Conservation (phyloP, 2,113 vertebrate genomes). For the Antennarius striatus region DNA sequence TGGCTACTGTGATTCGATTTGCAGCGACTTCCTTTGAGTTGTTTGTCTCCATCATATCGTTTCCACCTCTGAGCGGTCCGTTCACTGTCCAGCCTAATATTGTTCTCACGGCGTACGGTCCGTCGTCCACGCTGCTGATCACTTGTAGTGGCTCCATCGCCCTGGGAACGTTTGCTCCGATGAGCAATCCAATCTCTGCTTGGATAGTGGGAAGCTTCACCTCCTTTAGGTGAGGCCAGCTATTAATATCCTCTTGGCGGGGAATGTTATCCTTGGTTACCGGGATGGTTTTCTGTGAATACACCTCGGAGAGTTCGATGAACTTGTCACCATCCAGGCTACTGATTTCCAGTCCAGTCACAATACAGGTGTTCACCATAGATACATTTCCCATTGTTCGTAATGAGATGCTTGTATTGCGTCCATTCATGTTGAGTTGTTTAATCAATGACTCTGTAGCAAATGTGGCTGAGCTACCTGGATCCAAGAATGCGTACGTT, state of each 20-base stretch:
- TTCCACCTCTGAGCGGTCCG: conserved; percentile 37
- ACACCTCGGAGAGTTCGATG: conserved; percentile 32
- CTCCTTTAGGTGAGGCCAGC: conserved; percentile 32
- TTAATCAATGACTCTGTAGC: conserved; percentile 29
- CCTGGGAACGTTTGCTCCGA: conserved; percentile 25
- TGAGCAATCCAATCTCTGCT: conserved; percentile 32
- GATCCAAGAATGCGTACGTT: conserved; percentile 32
- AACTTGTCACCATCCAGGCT: conserved; percentile 29
- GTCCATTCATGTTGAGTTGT: conserved; percentile 27
- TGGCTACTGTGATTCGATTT: conserved; percentile 32
- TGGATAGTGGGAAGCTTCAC: conserved; percentile 22
- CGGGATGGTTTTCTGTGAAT: conserved; percentile 25
- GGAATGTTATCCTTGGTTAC: conserved; percentile 25
- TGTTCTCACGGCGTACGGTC: conserved; percentile 35
- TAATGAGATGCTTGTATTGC: conserved; percentile 24
- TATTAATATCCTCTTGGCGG: conserved; percentile 10
- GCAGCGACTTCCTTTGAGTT: neutral
- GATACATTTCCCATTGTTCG: conserved; percentile 25
- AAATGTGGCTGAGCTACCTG: conserved; percentile 36
- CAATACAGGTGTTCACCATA: conserved; percentile 11
- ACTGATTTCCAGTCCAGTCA: conserved; percentile 26
- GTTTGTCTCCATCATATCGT: neutral
- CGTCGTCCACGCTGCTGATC: conserved; percentile 21
- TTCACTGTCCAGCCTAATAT: conserved; percentile 44
- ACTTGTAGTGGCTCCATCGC: conserved; percentile 28